These are phyloP conservation scores for Argyresthia albistria DNA, from an alignment of 2,888 invertebrate species.

Conservation along the genomic window DNA sequence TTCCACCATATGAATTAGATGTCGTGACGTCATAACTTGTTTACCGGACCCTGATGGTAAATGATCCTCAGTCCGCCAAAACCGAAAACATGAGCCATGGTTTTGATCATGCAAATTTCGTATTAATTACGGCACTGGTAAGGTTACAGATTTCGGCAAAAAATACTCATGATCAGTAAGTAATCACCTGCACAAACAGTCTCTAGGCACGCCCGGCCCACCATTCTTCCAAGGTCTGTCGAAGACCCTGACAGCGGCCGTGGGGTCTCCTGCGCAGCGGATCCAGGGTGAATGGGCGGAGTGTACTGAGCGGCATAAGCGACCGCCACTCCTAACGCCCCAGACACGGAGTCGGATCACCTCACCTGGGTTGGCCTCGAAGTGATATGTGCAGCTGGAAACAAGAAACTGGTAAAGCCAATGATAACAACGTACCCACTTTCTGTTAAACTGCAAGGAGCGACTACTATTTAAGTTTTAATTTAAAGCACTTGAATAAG, in stretches of 20 bases:
- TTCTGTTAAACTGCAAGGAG: too few relatives aligned
- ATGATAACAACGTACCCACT: neutral
- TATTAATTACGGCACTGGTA: too few relatives aligned
- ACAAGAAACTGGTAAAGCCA: neutral
- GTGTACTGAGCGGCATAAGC: conserved; percentile 71
- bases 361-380: conserved; percentile 88
- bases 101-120: too few relatives aligned
- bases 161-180: neutral
- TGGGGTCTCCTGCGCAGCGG: conserved; percentile 79
- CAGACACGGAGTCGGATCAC: conserved; percentile 83
- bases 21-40: too few relatives aligned
- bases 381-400: conserved; percentile 87
- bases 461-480: too few relatives aligned
- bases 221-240: conserved; percentile 79
- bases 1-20: too few relatives aligned
- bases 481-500: too few relatives aligned
- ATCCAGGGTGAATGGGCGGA: conserved; percentile 78
- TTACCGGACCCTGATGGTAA: too few relatives aligned
- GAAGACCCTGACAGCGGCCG: conserved; percentile 80
- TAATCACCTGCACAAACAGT: conserved; percentile 81
- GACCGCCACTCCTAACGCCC: conserved; percentile 76
- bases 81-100: too few relatives aligned
- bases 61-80: too few relatives aligned
- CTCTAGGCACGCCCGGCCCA: conserved; percentile 79
- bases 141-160: too few relatives aligned